phyloP scores from a whole-genome alignment of 2,888 invertebrate species.

The Sinotaia quadrata region DNA sequence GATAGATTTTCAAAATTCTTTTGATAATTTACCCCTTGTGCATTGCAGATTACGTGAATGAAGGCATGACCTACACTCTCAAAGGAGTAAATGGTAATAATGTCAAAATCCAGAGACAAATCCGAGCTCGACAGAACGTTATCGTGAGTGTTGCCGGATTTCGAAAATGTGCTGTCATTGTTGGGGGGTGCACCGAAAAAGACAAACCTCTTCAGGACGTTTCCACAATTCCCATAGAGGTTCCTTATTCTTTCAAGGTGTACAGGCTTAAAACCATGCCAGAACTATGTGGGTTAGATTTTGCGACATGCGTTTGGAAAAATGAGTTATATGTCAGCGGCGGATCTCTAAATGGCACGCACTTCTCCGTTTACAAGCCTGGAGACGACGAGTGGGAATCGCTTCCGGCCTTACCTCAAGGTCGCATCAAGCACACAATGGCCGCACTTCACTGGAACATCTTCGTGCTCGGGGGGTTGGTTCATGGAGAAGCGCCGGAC shows the following conservation, averaged over 20 bases:
- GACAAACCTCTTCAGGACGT: conserved; percentile 7
- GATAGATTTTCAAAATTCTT: too few relatives aligned
- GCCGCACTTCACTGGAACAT: conserved; percentile 8
- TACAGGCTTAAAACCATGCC: conserved; percentile 19
- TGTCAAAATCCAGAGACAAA: conserved; percentile 4
- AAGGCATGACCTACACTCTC: conserved; percentile 18
- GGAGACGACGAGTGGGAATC: conserved; percentile 17
- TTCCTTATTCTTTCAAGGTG: too few relatives aligned
- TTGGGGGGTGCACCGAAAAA: conserved; percentile 14
- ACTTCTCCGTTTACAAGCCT: conserved; percentile 19
- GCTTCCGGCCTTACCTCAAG: conserved; percentile 5
- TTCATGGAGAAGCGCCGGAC: background rate
- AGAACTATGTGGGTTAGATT: conserved; percentile 18
- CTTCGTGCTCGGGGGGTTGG: conserved; percentile 27
- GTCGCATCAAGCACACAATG: conserved; percentile 25
- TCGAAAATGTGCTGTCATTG: conserved; percentile 13
- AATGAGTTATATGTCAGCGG: conserved; percentile 27
- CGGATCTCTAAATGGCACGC: conserved; percentile 3
- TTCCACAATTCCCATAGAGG: background rate
- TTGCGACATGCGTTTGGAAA: conserved; percentile 18
- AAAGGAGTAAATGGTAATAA: conserved; percentile 9
- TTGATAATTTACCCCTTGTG: too few relatives aligned
- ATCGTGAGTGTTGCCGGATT: background rate
- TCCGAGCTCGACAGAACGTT: conserved; percentile 20
- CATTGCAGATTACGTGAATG: conserved; percentile 12